A percentile compares a stretch with the other conserved stretches of the same genome.
Conservation (phyloP, 2,797 vertebrate genomes). For the Chaunax sp. region DNA sequence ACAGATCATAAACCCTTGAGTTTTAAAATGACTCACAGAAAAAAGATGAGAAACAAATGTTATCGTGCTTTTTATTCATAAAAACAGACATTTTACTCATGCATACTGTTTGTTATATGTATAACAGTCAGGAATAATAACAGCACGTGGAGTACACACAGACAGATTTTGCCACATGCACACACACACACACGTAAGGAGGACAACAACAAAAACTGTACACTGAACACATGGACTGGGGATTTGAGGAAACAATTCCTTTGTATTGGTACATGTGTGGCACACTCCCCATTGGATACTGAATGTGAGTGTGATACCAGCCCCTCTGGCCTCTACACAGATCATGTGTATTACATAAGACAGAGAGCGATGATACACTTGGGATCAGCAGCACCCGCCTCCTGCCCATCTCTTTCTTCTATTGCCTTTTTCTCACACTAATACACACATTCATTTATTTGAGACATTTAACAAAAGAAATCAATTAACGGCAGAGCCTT, state of each 20-base stretch:
- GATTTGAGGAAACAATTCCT: conserved; percentile 60
- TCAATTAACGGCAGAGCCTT: conserved; percentile 42
- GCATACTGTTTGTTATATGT: neutral
- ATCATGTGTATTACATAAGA: conserved; percentile 76
- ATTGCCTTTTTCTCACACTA: conserved; percentile 28
- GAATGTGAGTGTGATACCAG: conserved; percentile 62
- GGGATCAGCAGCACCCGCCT: conserved; percentile 42
- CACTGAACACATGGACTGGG: conserved; percentile 51
- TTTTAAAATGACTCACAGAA: no score
- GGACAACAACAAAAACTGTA: conserved; percentile 9
- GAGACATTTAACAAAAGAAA: conserved; percentile 45
- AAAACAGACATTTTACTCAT: no score
- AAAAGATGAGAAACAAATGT: no score
- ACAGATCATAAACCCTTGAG: no score
- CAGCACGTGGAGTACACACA: neutral
- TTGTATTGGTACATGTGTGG: conserved; percentile 28
- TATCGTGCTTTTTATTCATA: no score
- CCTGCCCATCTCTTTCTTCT: conserved; percentile 16
- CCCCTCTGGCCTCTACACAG: conserved; percentile 64
- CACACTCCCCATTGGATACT: conserved; percentile 38
- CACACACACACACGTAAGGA: neutral
- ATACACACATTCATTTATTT: conserved; percentile 38
- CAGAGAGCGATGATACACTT: conserved; percentile 35
- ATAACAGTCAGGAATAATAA: conserved; percentile 8
- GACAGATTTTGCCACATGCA: neutral